Conservation (phyloP, 1,140 invertebrate genomes). For the Formica selysi region DNA sequence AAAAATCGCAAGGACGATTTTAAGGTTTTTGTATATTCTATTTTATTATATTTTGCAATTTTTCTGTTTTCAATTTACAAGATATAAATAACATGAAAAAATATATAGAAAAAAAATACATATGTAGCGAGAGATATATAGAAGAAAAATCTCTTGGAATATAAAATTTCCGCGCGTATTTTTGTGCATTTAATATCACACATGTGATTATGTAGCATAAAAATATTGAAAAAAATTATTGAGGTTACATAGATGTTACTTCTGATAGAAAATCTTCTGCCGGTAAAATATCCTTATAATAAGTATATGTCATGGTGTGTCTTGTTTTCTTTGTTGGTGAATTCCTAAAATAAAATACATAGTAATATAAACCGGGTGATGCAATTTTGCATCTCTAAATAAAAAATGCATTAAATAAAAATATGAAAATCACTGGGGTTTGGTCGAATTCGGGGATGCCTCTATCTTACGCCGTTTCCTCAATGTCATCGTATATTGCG, state of each 20-base stretch:
- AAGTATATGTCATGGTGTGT: constrained; percentile 36
- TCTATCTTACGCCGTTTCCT: constrained; percentile 12
- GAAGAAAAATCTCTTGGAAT: constrained; percentile 1
- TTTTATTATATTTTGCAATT: too few relatives aligned
- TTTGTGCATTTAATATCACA: not conserved
- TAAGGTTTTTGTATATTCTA: not conserved
- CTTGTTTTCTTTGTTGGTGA: not conserved
- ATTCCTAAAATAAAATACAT: constrained; percentile 15
- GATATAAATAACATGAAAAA: not conserved
- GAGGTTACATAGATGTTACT: constrained; percentile 54
- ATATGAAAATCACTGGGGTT: constrained; percentile 1
- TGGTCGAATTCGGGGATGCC: not conserved
- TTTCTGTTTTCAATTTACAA: too few relatives aligned
- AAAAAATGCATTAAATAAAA: not conserved
- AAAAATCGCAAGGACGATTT: not conserved
- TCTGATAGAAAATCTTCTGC: constrained; percentile 70
- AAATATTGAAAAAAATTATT: not conserved
- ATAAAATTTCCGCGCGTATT: not conserved
- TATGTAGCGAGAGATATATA: not conserved
- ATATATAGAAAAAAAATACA: not conserved
- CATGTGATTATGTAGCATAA: not conserved
- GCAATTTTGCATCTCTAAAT: not conserved
- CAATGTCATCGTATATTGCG: not conserved
- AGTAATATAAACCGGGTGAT: not conserved
- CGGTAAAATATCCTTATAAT: constrained; percentile 47